Base-by-base conservation (phyloP, 2,113 vertebrate genomes). In the Clarias macrocephalus region DNA sequence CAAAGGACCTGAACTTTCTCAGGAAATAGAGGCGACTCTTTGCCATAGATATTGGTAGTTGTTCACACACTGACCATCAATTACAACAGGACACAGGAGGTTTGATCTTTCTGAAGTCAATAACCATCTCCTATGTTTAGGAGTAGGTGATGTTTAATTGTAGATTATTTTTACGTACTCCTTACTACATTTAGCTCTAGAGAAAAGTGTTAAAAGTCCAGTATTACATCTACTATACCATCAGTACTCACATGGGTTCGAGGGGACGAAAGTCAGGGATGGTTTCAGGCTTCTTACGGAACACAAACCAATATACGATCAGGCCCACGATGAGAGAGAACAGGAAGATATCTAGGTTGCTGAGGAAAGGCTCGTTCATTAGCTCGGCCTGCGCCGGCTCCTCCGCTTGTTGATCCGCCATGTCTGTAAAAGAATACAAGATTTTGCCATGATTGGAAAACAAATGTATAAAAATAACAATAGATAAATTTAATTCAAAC, bases 241-340 rank as follows among this genome's bases (percentile, higher is more conserved):
- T 28, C 10, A n/a, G 37, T 84, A 96, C 96, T 95, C 90, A 96
- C 96, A 85, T 86, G 66, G 95, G 37, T 1, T 95, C 95, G 0
- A 99, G 94, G 89, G 95, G 98, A 91, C 95, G 96, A 90, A 98
- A 96, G 19, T 98, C 98, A 0, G 97, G 96, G 37, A 97, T 66
- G 81, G 97, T 95, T n/a, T 98, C 96, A 1, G 96, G 95, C 90
- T 98, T 98, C 95, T 97, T 97, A 87, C 96, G 96, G 89, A 97
- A 97, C 92, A 98, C 93, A 89, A 97, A 95, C 96, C 96, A 99
- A 90, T 99, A 99, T 63, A 97, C 93, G 1, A 97, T 73, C 5
- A 98, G 89, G 0, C 97, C 97, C 0, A 93, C 76, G n/a, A 98
- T 96, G 86, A 99, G 90, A 0, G 98, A 96, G 91, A 99, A 94